Conservation (phyloP, 2,888 invertebrate species). For the Punctoribates punctum region DNA sequence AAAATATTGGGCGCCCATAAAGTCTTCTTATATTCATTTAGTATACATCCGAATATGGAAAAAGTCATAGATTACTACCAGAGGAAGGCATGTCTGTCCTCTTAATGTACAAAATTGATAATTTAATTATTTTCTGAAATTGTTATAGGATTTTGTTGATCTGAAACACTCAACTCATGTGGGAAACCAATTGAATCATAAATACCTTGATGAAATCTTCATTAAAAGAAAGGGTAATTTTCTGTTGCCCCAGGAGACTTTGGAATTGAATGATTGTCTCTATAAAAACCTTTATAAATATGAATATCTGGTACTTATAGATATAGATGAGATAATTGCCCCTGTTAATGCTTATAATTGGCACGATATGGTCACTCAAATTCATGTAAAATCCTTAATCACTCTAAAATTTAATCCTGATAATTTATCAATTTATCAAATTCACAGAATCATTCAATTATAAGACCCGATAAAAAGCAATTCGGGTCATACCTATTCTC, state of each 20-base stretch:
- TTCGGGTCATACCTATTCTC: not conserved
- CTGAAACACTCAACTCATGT: conserved; percentile 24
- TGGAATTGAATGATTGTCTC: conserved; percentile 39
- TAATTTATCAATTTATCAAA: not conserved
- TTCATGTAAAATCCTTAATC: not conserved
- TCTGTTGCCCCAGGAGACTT: conserved; percentile 28
- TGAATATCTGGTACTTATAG: conserved; percentile 12
- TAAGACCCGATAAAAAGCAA: not conserved
- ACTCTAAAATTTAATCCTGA: not conserved
- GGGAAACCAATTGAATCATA: conserved; percentile 31
- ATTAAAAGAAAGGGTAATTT: not conserved
- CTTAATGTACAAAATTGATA: too few species aligned
- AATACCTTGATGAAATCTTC: conserved; percentile 30
- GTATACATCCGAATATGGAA: too few species aligned
- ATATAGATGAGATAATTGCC: conserved; percentile 35
- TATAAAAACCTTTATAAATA: conserved; percentile 37
- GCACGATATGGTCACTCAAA: conserved; percentile 17
- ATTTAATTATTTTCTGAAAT: too few species aligned
- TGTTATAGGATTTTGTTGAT: conserved; percentile 26
- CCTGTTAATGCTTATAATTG: conserved; percentile 34
- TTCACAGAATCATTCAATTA: not conserved
- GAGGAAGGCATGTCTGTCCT: too few species aligned
- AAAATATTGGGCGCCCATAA: too few species aligned
- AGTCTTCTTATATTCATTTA: too few species aligned
- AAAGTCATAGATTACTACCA: too few species aligned